These are phyloP conservation scores for Parnassius smintheus DNA, from an alignment of 2,888 invertebrate species.

Conservation along the genomic window DNA sequence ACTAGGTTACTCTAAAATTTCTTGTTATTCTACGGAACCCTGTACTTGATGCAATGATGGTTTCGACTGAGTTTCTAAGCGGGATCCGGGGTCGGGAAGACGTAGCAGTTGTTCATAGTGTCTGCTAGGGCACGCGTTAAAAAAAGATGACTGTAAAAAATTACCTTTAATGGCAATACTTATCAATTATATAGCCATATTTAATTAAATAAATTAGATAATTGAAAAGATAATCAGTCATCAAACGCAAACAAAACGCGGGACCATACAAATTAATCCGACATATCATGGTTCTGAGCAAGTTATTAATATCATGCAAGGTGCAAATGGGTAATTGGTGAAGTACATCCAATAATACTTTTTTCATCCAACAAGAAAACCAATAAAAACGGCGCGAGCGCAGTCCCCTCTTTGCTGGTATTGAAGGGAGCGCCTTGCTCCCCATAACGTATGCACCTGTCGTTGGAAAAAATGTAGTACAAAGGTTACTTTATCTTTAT, in stretches of 20 bases:
- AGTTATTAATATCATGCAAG: conserved; percentile 10
- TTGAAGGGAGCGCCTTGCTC: background rate
- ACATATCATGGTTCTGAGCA: background rate
- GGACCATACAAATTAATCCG: conserved; percentile 9
- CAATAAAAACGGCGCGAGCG: conserved; percentile 15
- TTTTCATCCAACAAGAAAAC: background rate
- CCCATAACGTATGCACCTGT: conserved; percentile 6
- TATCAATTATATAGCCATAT: too few relatives aligned
- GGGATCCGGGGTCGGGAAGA: too few relatives aligned
- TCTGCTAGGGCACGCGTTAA: too few relatives aligned
- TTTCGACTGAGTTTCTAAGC: too few relatives aligned
- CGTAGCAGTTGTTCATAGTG: too few relatives aligned
- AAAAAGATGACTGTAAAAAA: too few relatives aligned
- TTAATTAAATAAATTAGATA: background rate
- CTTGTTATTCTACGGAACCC: too few relatives aligned
- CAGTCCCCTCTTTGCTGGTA: conserved; percentile 4
- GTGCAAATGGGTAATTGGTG: conserved; percentile 20
- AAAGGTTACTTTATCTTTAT: background rate
- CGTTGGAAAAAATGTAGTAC: background rate
- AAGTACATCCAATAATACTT: conserved; percentile 1
- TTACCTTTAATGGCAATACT: too few relatives aligned
- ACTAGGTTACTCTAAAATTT: too few relatives aligned
- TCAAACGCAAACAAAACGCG: background rate
- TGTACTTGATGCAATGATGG: too few relatives aligned
- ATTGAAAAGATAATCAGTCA: background rate